Evolutionary conservation across 2,888 invertebrate genomes (phyloP).

Genomic region (Germaria angustata): DNA sequence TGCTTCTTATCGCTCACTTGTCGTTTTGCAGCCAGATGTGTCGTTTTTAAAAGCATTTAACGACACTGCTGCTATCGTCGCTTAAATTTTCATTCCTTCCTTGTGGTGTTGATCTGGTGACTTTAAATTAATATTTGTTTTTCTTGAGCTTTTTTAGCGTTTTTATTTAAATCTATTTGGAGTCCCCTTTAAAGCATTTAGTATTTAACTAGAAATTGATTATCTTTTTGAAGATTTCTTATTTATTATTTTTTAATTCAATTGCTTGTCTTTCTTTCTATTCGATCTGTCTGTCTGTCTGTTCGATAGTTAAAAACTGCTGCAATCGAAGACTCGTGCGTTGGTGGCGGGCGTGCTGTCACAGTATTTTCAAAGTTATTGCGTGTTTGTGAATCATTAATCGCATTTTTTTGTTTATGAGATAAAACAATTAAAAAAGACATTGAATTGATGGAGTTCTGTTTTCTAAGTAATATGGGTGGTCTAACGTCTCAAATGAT

Average conservation of each 20-base stretch:
- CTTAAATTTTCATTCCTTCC: slow-evolving; percentile 33
- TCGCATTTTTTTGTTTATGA: slow-evolving; percentile 64
- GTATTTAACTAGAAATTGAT: slow-evolving; percentile 48
- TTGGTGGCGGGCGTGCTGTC: slow-evolving; percentile 41
- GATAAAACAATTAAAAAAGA: slow-evolving; percentile 63
- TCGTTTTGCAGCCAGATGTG: slow-evolving; percentile 62
- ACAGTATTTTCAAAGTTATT: slow-evolving; percentile 50
- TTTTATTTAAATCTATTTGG: background rate
- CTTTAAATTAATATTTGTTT: slow-evolving; percentile 33
- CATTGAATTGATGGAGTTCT: slow-evolving; percentile 59
- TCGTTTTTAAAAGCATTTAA: slow-evolving; percentile 3
- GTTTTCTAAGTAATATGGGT: slow-evolving; percentile 29
- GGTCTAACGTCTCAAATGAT: slow-evolving; percentile 2
- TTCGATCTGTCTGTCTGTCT: background rate
- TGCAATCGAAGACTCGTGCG: slow-evolving; percentile 35
- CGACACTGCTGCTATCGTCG: slow-evolving; percentile 18
- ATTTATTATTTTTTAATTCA: slow-evolving; percentile 53
- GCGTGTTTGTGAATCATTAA: slow-evolving; percentile 66
- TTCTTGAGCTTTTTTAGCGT: slow-evolving; percentile 20
- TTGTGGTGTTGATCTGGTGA: slow-evolving; percentile 57
- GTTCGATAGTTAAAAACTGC: slow-evolving; percentile 42
- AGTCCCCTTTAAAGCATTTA: slow-evolving; percentile 23
- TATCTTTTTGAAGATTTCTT: slow-evolving; percentile 60
- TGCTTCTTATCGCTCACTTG: slow-evolving; percentile 54
- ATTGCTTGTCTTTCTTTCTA: slow-evolving; percentile 37